Base-by-base conservation (phyloP, 2,113 vertebrate species). In the Rhabdornis inornatus region DNA sequence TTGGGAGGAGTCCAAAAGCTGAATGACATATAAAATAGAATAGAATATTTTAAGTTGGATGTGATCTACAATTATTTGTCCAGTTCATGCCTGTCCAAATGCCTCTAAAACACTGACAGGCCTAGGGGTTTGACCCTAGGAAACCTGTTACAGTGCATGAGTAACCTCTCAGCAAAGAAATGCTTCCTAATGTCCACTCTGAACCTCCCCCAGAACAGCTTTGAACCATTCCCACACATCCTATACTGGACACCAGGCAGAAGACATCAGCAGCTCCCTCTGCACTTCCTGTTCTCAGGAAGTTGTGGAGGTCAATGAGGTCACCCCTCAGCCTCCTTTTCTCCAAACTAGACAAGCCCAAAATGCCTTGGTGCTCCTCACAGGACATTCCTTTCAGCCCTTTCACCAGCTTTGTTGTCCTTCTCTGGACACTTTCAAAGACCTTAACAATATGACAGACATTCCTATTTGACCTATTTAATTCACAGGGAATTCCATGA, bases 221-320 rank as follows among this genome's bases (percentile, higher is more conserved):
- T 70, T 56, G 49, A 77, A 77, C 31, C 31, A 23, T 77, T 83
- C 40, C 10, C 37, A 28, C 4, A 4, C 0, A 0, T 57, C 19
- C n/a, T 71, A 7, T 66, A 5, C n/a, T 15, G 35, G 20, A 66
- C 40, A 24, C 14, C 6, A 50, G 8, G 27, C 23, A 63, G 37
- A 40, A 70, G 42, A 53, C 8, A 14, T 22, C 25, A 53, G 66
- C 47, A 39, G 16, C 25, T 71, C 52, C 33, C 28, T 64, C 39
- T 24, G 17, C 8, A 17, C 16, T 9, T 52, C 21, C 9, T 14
- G 5, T 56, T 9, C 42, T 88, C 52, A 50, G 70, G 45, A 92
- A 82, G 56, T 11, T 49, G 56, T 6, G 52, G 47, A 40, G 66
- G 59, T n/a, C 40, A 50, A 47, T 39, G 49, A 69, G 27, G 66